These are phyloP conservation scores for Rhinichthys osculus DNA, from an alignment of 2,797 vertebrate species.

Conservation along the genomic window DNA sequence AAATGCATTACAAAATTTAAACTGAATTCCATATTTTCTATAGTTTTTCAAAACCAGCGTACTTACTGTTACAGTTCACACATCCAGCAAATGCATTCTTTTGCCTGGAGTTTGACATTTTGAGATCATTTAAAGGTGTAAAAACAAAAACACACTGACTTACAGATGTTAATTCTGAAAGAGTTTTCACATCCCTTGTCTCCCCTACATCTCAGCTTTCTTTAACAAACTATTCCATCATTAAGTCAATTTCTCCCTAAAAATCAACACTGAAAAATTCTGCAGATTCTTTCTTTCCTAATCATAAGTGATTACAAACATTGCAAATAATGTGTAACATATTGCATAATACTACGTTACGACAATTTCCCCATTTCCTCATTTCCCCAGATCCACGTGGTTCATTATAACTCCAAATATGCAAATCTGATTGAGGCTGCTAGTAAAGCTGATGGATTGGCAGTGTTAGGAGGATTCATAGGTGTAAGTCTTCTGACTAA, in stretches of 20 bases:
- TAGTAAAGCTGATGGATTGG: constrained; percentile 77
- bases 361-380: not conserved
- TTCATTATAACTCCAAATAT: constrained; percentile 83
- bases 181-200: not conserved
- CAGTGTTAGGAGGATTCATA: constrained; percentile 83
- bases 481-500: constrained; percentile 71
- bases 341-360: not conserved
- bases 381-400: constrained; percentile 81
- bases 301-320: not conserved
- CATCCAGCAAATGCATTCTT: not conserved
- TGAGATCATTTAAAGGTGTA: too few relatives aligned
- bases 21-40: not conserved
- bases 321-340: not conserved
- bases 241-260: too few relatives aligned
- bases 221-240: not conserved
- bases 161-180: not conserved
- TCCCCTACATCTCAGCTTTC: not conserved
- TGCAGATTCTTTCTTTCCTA: not conserved
- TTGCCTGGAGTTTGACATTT: too few relatives aligned
- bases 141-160: not conserved
- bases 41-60: not conserved
- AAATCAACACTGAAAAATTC: not conserved
- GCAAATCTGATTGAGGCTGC: constrained; percentile 69
- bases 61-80: too few relatives aligned
- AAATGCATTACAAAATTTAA: not conserved